These are phyloP conservation scores for Plotosus lineatus DNA, from an alignment of 2,113 vertebrate species.

Conservation along the genomic window DNA sequence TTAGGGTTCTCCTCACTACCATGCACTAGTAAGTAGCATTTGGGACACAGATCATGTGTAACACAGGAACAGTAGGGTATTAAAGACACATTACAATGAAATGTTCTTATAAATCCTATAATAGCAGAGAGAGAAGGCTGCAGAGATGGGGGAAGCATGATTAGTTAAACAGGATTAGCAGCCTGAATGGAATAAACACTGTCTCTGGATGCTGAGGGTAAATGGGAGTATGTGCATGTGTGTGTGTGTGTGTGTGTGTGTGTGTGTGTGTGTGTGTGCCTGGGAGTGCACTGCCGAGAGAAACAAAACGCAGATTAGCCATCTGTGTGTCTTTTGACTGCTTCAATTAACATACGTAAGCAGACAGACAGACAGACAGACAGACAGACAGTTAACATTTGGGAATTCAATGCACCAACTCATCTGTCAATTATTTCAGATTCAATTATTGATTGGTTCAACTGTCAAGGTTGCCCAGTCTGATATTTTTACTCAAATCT, in stretches of 20 bases:
- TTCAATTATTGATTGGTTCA: neutral
- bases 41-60: neutral
- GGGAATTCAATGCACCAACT: neutral
- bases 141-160: slow-evolving; percentile 65
- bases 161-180: slow-evolving; percentile 78
- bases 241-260: slow-evolving; percentile 49
- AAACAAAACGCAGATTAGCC: slow-evolving; percentile 80
- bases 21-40: neutral
- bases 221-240: slow-evolving; percentile 51
- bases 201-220: slow-evolving; percentile 61
- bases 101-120: neutral
- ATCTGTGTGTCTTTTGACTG: slow-evolving; percentile 74
- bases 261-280: slow-evolving; percentile 55
- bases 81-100: neutral
- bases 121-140: slow-evolving; percentile 33
- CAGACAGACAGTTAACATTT: neutral
- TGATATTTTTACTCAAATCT: neutral
- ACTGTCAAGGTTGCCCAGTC: neutral
- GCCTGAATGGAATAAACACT: slow-evolving; percentile 72
- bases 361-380: neutral
- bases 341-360: slow-evolving; percentile 64
- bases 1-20: neutral
- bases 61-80: neutral
- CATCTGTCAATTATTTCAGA: neutral
- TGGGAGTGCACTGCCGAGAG: slow-evolving; percentile 56